Percentiles rank a stretch among this genome's conserved stretches.
Evolutionary conservation across 2,113 vertebrate genomes (phyloP).

Genomic region (Podarcis cretensis): DNA sequence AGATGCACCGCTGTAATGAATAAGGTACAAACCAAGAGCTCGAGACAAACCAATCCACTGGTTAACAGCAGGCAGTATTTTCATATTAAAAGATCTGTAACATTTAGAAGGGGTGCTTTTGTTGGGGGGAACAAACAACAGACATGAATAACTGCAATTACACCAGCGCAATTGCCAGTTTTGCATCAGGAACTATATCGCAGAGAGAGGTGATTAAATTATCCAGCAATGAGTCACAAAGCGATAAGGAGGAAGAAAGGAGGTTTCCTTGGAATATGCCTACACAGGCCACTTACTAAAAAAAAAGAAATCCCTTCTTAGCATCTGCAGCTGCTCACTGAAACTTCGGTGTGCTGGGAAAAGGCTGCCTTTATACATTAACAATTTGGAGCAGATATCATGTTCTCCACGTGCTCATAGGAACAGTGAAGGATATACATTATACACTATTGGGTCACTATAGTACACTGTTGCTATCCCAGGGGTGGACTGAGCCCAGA

Average conservation of each 20-base stretch:
- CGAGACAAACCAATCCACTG: background rate
- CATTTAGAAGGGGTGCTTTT: constrained; percentile 9
- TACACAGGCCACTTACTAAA: background rate
- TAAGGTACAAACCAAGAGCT: constrained; percentile 4
- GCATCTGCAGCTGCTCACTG: constrained; percentile 1
- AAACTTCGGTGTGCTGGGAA: background rate
- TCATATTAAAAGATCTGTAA: constrained; percentile 20
- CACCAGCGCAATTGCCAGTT: background rate
- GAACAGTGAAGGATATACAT: background rate
- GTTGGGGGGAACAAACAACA: constrained; percentile 4
- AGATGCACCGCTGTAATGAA: background rate
- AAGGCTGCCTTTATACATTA: background rate
- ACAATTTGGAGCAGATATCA: background rate
- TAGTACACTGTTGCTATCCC: no score
- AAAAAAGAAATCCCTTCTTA: background rate
- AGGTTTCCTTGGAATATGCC: constrained; percentile 5
- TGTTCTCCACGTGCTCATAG: background rate
- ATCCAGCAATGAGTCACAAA: constrained; percentile 11
- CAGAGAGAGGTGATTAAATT: constrained; percentile 17
- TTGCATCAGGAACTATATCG: constrained; percentile 3
- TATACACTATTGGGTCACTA: no score
- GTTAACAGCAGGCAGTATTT: constrained; percentile 19
- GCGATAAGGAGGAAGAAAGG: constrained; percentile 15
- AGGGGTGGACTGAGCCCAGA: no score
- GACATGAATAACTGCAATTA: constrained; percentile 29